These are phyloP conservation scores for Oriolus oriolus DNA, from an alignment of 2,113 vertebrate species.

Conservation along the genomic window DNA sequence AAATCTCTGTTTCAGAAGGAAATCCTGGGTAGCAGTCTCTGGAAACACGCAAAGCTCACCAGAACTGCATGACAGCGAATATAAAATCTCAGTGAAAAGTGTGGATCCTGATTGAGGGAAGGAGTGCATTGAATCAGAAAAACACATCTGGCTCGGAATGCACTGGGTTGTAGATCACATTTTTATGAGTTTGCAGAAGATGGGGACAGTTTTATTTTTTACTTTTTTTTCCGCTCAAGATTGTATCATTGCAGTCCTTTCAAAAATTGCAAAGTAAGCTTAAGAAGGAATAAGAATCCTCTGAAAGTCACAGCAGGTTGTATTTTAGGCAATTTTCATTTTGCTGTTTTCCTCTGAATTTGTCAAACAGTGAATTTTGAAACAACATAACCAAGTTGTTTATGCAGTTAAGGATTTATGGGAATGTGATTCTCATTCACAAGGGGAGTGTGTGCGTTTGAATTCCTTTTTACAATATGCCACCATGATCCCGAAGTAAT, in stretches of 20 bases:
- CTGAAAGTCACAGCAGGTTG: not conserved
- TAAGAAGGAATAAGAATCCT: not conserved
- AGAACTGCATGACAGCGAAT: not conserved
- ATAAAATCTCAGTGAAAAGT: not conserved
- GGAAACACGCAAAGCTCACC: not conserved
- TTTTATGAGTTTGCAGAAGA: not conserved
- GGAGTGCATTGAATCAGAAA: not conserved
- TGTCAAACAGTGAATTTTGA: constrained; percentile 15
- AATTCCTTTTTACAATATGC: constrained; percentile 29
- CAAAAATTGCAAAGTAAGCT: not conserved
- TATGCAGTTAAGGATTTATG: constrained; percentile 19
- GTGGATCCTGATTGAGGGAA: not conserved
- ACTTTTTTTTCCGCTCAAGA: not conserved
- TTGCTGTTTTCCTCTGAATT: constrained; percentile 1
- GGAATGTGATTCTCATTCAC: not conserved
- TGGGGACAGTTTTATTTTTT: not conserved
- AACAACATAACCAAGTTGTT: not conserved
- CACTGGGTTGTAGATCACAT: not conserved
- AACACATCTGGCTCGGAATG: rapidly evolving
- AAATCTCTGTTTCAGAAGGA: not conserved
- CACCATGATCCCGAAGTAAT: constrained; percentile 60
- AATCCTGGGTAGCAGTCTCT: not conserved
- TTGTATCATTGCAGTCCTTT: not conserved
- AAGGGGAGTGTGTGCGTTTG: not conserved
- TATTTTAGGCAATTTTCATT: not conserved